These are phyloP conservation scores for Stichopus chloronotus DNA, from an alignment of 35 echinoderm and acorn worm species.

Conservation along the genomic window DNA sequence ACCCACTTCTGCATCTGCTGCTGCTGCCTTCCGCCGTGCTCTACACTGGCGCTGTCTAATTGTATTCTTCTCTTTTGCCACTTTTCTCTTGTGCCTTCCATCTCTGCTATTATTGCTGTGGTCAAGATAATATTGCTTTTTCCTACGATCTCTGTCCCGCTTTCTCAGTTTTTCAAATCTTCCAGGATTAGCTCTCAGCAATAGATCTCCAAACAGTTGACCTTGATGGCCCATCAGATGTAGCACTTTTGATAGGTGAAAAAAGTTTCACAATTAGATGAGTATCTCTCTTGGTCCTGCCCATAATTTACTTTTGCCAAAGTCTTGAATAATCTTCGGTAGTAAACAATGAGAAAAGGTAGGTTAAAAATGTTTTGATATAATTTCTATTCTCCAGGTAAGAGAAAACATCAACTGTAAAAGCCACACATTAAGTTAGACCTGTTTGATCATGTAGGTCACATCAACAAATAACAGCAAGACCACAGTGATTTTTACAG, in stretches of 20 bases:
- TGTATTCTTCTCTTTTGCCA: neutral
- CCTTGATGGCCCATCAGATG: slow-evolving; percentile 5
- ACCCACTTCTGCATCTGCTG: neutral
- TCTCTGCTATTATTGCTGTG: neutral
- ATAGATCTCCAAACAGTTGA: slow-evolving; percentile 33
- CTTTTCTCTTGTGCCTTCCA: slow-evolving; percentile 13
- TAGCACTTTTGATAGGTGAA: slow-evolving; percentile 15
- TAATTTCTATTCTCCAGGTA: too few species aligned
- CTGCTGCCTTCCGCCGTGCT: neutral
- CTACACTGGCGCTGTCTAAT: neutral
- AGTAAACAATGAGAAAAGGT: too few species aligned
- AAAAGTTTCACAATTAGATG: slow-evolving; percentile 18
- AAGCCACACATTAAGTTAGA: too few species aligned
- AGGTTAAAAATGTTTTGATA: too few species aligned
- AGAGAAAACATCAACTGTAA: too few species aligned
- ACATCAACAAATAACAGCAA: too few species aligned
- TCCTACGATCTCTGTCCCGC: slow-evolving; percentile 24
- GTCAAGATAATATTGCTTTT: slow-evolving; percentile 28
- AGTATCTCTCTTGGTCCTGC: slow-evolving; percentile 6
- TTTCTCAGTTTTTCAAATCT: slow-evolving; percentile 3
- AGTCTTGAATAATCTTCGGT: too few species aligned
- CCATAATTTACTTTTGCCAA: slow-evolving; percentile 10
- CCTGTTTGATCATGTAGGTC: too few species aligned
- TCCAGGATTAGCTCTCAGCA: neutral
- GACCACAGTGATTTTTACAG: too few species aligned